These are phyloP conservation scores for Periophthalmus modestus DNA, from an alignment of 2,113 vertebrate species.

Conservation along the genomic window DNA sequence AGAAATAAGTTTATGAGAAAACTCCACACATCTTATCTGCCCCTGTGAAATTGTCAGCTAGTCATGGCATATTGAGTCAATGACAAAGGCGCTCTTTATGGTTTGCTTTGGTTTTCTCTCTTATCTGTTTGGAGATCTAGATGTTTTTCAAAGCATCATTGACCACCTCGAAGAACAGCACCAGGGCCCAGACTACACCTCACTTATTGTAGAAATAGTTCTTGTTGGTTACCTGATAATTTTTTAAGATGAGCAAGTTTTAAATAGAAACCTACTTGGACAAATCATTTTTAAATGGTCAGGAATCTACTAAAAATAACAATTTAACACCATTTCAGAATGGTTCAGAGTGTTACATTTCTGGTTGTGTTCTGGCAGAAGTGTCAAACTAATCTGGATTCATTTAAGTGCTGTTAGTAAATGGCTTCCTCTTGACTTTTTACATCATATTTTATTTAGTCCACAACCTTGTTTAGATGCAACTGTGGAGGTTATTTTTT, in stretches of 20 bases:
- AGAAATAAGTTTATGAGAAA: conserved; percentile 64
- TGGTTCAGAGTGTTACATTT: no score
- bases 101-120: conserved; percentile 41
- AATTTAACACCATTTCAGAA: no score
- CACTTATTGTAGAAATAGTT: conserved; percentile 39
- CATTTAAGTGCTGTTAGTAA: no score
- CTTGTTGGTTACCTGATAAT: background rate
- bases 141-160: conserved; percentile 69
- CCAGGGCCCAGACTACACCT: conserved; percentile 44
- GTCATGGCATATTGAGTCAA: conserved; percentile 79
- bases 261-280: no score
- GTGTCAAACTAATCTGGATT: no score
- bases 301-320: no score
- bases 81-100: conserved; percentile 77
- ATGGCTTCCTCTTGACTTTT: no score
- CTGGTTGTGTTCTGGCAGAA: no score
- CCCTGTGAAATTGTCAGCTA: conserved; percentile 70
- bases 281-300: no score
- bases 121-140: conserved; percentile 61
- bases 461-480: no score
- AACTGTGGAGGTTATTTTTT: conserved; percentile 45
- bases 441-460: no score
- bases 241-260: no score
- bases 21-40: conserved; percentile 72
- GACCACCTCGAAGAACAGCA: conserved; percentile 61